Evolutionary conservation across 30 jellyfish, hydroid and myxozoan species (phyloP).

Genomic region (Turritopsis dohrnii): DNA sequence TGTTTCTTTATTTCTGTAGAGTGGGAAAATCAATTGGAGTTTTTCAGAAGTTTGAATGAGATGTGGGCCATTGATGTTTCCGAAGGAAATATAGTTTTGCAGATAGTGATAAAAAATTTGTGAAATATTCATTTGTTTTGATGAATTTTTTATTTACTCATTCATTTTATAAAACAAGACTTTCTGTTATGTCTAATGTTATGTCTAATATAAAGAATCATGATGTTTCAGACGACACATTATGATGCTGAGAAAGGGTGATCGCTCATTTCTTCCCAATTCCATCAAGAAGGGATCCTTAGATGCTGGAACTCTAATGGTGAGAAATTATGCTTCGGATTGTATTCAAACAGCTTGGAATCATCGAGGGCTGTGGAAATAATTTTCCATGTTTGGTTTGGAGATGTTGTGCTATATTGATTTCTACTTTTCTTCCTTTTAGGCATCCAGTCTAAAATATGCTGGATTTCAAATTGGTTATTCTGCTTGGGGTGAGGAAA

Average conservation of each 20-base stretch:
- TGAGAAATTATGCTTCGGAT: slow-evolving; percentile 14
- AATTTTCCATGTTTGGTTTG: too few species aligned
- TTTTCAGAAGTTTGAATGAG: too few species aligned
- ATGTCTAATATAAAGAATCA: not conserved
- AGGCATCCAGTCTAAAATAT: slow-evolving; percentile 89
- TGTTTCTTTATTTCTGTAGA: not conserved
- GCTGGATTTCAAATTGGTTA: slow-evolving; percentile 94
- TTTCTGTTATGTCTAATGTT: not conserved
- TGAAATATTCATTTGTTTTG: too few species aligned
- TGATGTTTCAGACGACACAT: slow-evolving; percentile 57
- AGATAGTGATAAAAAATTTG: too few species aligned
- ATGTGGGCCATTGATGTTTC: too few species aligned
- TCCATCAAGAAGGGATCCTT: slow-evolving; percentile 28
- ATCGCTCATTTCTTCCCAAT: slow-evolving; percentile 59
- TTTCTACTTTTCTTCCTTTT: slow-evolving; percentile 19
- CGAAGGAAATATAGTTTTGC: not conserved
- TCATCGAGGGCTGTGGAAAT: too few species aligned
- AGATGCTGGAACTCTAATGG: slow-evolving; percentile 29
- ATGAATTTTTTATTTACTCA: too few species aligned
- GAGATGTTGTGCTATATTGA: too few species aligned
- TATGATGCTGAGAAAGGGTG: slow-evolving; percentile 64
- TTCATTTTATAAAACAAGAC: not conserved
- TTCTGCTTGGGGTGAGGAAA: slow-evolving; percentile 88
- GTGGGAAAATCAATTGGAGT: too few species aligned
- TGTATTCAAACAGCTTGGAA: too few species aligned